phyloP scores from a whole-genome alignment of 2,888 invertebrate species.

The Chrysotoxum bicinctum region DNA sequence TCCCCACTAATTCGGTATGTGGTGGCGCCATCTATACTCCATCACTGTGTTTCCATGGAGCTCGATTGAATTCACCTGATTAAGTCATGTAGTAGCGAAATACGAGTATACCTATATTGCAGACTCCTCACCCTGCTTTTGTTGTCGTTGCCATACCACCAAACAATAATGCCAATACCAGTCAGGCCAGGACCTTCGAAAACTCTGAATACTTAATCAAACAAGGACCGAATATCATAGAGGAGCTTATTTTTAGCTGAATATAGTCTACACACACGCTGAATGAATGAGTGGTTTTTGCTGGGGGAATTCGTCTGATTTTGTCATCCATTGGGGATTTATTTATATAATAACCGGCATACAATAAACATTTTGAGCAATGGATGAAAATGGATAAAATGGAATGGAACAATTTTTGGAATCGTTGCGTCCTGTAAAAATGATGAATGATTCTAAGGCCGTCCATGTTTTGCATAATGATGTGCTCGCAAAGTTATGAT shows the following conservation, averaged over 20 bases:
- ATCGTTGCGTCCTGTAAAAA: slow-evolving; percentile 28
- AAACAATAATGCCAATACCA: slow-evolving; percentile 12
- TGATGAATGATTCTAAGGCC: slow-evolving; percentile 43
- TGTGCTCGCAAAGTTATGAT: slow-evolving; percentile 25
- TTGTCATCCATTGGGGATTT: slow-evolving; percentile 51
- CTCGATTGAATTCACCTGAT: slow-evolving; percentile 23
- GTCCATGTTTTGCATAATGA: slow-evolving; percentile 56
- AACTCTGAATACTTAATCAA: slow-evolving; percentile 61
- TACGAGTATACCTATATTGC: background rate
- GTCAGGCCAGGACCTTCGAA: slow-evolving; percentile 17
- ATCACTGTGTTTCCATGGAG: slow-evolving; percentile 2
- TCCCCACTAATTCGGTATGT: slow-evolving; percentile 39
- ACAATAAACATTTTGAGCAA: slow-evolving; percentile 13
- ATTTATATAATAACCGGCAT: slow-evolving; percentile 42
- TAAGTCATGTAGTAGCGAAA: slow-evolving; percentile 23
- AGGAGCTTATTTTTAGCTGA: slow-evolving; percentile 18
- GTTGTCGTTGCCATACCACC: background rate
- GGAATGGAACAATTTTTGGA: slow-evolving; percentile 29
- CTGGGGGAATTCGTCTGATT: slow-evolving; percentile 24
- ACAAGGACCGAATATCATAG: slow-evolving; percentile 14
- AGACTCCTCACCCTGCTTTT: background rate
- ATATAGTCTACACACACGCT: background rate
- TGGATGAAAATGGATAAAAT: slow-evolving; percentile 20
- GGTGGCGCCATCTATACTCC: background rate
- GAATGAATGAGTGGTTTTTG: background rate